These are phyloP conservation scores for Gephyroberyx darwinii DNA, from an alignment of 2,797 vertebrate species.

Conservation along the genomic window DNA sequence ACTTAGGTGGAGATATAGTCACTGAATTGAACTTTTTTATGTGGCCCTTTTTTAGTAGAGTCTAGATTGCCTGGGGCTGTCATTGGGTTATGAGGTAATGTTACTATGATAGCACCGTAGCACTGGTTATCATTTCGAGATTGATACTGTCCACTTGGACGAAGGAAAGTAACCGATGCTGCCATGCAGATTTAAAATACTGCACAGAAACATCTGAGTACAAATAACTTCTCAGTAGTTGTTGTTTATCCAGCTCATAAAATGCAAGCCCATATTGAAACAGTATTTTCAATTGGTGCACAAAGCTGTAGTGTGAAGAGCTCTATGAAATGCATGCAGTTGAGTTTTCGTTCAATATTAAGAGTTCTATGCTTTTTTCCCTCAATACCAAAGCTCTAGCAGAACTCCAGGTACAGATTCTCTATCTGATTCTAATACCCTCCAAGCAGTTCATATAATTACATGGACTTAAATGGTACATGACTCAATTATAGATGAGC, in stretches of 20 bases:
- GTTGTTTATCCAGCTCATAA: not conserved
- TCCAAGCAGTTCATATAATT: conserved; percentile 63
- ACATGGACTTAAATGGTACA: conserved; percentile 81
- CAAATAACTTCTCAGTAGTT: not conserved
- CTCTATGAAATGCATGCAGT: conserved; percentile 33
- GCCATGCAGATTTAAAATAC: no score
- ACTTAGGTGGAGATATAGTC: not conserved
- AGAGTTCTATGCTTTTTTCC: conserved; percentile 71
- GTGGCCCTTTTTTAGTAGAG: not conserved
- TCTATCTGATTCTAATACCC: conserved; percentile 61
- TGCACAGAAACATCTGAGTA: not conserved
- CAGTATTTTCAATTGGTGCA: not conserved
- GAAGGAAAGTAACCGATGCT: not conserved
- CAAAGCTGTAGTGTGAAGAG: not conserved
- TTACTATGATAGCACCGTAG: not conserved
- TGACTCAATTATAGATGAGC: conserved; percentile 41
- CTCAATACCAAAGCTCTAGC: conserved; percentile 78
- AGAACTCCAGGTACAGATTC: conserved; percentile 82
- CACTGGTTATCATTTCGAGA: not conserved
- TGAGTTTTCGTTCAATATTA: conserved; percentile 31
- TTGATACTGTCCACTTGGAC: not conserved
- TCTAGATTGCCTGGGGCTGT: not conserved
- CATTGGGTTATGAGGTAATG: not conserved
- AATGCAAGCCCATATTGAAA: not conserved
- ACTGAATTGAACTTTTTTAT: not conserved